Evolutionary conservation across 2,113 vertebrate species (phyloP).

Genomic region (Alaudala cheleensis): DNA sequence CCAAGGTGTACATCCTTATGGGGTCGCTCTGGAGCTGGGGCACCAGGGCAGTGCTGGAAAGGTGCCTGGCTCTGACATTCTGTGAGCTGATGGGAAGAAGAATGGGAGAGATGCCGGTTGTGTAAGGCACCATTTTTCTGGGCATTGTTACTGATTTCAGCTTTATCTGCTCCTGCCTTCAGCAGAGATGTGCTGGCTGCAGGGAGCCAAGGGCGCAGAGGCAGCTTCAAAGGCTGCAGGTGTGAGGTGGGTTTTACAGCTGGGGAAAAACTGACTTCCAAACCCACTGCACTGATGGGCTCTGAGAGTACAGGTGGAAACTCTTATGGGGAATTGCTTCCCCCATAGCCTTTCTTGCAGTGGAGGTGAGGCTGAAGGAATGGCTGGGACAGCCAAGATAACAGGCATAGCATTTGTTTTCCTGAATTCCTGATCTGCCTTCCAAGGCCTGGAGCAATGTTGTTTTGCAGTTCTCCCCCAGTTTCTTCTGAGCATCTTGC

Average conservation of each 20-base stretch:
- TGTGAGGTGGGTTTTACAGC: not conserved
- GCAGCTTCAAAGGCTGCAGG: not conserved
- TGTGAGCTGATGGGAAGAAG: not conserved
- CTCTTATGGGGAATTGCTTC: not conserved
- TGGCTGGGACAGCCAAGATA: not conserved
- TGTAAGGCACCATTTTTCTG: rapidly evolving
- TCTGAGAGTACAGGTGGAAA: rapidly evolving
- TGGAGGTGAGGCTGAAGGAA: rapidly evolving
- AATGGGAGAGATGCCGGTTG: not conserved
- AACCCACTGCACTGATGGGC: rapidly evolving
- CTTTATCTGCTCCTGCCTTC: not conserved
- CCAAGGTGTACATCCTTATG: rapidly evolving
- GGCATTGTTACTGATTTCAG: not conserved
- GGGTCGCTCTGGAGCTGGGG: not conserved
- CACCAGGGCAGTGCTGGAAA: not conserved
- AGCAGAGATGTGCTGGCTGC: not conserved
- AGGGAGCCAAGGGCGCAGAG: not conserved
- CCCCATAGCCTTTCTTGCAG: not conserved
- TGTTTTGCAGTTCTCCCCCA: not conserved
- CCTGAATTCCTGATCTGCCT: not conserved
- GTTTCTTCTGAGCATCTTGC: not conserved
- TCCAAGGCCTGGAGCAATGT: not conserved
- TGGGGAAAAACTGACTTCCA: not conserved
- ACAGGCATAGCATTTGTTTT: not conserved
- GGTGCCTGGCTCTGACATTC: not conserved